These are phyloP conservation scores for Drosophila picticornis DNA, from an alignment of 2,888 invertebrate genomes.

Conservation along the genomic window DNA sequence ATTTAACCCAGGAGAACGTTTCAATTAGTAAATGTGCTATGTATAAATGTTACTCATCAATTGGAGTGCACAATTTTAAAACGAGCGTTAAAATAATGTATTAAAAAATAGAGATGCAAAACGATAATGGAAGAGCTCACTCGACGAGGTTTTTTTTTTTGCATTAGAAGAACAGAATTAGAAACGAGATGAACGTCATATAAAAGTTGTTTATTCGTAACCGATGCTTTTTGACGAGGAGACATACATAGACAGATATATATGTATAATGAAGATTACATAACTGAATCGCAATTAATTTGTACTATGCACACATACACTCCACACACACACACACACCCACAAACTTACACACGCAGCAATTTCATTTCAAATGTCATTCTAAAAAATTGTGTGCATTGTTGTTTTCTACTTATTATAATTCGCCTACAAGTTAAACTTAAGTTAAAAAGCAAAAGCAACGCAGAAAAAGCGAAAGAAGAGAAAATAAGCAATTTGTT, in stretches of 20 bases:
- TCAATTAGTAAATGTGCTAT: slow-evolving; percentile 79
- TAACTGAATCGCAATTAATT: slow-evolving; percentile 45
- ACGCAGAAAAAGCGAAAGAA: slow-evolving; percentile 19
- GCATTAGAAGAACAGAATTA: slow-evolving; percentile 29
- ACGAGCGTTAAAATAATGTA: slow-evolving; percentile 35
- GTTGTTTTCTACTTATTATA: slow-evolving; percentile 56
- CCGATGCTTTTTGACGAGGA: background rate
- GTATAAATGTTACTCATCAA: slow-evolving; percentile 33
- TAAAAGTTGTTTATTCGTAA: slow-evolving; percentile 21
- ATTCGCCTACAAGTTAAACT: slow-evolving; percentile 71
- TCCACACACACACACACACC: background rate
- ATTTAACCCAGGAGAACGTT: slow-evolving; percentile 64
- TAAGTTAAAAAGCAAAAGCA: slow-evolving; percentile 56
- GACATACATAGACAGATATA: slow-evolving; percentile 15
- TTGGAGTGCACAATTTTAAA: slow-evolving; percentile 47
- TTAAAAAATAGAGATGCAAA: slow-evolving; percentile 8
- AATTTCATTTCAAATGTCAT: slow-evolving; percentile 72
- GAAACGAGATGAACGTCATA: slow-evolving; percentile 9
- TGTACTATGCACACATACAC: slow-evolving; percentile 32
- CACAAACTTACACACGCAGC: slow-evolving; percentile 33
- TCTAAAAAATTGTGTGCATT: slow-evolving; percentile 61
- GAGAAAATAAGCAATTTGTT: slow-evolving; percentile 38
- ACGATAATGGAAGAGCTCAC: slow-evolving; percentile 60
- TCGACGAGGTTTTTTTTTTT: slow-evolving; percentile 72
- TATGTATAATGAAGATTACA: slow-evolving; percentile 60